Conservation (phyloP, 2,797 vertebrate genomes). For the Paratrypauchen microcephalus region DNA sequence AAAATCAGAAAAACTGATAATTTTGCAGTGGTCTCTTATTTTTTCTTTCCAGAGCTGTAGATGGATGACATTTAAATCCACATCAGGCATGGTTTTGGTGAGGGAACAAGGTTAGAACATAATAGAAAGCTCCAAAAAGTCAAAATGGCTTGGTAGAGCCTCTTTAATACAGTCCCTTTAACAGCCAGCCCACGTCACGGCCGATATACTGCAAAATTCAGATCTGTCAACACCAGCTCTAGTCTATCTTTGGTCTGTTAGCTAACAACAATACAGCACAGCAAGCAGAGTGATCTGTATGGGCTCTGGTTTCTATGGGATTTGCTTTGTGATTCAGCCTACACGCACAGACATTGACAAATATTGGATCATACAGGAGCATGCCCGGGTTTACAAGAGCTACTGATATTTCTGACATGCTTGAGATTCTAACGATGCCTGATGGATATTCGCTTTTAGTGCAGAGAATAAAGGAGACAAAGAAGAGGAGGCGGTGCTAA, state of each 20-base stretch:
- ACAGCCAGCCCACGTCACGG: slow-evolving; percentile 40
- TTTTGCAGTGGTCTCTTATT: too few species aligned
- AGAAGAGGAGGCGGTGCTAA: slow-evolving; percentile 15
- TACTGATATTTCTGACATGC: slow-evolving; percentile 45
- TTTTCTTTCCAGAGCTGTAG: too few species aligned
- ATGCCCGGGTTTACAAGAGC: slow-evolving; percentile 30
- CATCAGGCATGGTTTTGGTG: too few species aligned
- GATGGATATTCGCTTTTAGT: slow-evolving; percentile 33
- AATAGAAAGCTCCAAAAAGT: too few species aligned
- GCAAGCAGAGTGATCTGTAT: neutral
- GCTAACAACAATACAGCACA: neutral
- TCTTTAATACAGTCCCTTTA: slow-evolving; percentile 12
- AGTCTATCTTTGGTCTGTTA: neutral
- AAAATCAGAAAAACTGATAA: too few species aligned
- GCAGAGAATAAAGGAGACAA: slow-evolving; percentile 20
- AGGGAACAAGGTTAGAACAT: too few species aligned
- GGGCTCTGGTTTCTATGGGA: neutral
- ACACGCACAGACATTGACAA: slow-evolving; percentile 24
- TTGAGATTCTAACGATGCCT: slow-evolving; percentile 41
- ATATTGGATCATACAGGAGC: slow-evolving; percentile 31
- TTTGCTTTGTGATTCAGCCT: slow-evolving; percentile 30
- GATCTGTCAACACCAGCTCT: slow-evolving; percentile 1
- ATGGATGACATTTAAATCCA: too few species aligned
- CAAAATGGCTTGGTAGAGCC: too few species aligned
- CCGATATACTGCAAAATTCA: slow-evolving; percentile 30